Conservation (phyloP, 2,888 invertebrate species). For the Andrena flavipes region DNA sequence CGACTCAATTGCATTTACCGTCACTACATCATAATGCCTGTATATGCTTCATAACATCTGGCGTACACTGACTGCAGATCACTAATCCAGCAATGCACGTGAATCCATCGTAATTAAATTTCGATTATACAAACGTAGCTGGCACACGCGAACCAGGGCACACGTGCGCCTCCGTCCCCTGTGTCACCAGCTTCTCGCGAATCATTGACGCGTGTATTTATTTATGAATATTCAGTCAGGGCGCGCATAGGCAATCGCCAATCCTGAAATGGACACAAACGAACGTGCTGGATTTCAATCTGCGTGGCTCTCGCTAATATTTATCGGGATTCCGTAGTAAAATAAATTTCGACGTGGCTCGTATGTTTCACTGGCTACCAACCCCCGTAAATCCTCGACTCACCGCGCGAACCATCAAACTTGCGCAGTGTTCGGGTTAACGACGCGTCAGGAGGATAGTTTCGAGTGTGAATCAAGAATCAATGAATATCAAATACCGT, state of each 20-base stretch:
- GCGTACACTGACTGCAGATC: constrained; percentile 4
- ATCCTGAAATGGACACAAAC: constrained; percentile 7
- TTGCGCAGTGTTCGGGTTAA: constrained; percentile 39
- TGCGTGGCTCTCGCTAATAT: constrained; percentile 35
- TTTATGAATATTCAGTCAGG: constrained; percentile 52
- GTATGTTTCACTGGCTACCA: constrained; percentile 7
- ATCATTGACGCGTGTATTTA: constrained; percentile 38
- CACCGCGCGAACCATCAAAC: constrained; percentile 26
- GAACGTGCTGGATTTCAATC: constrained; percentile 31
- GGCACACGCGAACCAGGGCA: neutral
- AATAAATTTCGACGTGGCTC: constrained; percentile 36
- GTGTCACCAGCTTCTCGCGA: constrained; percentile 1
- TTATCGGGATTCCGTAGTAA: constrained; percentile 38
- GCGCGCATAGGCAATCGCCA: neutral
- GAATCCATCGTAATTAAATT: constrained; percentile 42
- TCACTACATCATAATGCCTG: neutral
- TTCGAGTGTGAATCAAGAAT: constrained; percentile 20
- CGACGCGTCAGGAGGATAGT: constrained; percentile 37
- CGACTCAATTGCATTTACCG: constrained; percentile 2
- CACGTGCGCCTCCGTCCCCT: neutral
- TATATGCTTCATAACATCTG: neutral
- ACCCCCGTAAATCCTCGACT: constrained; percentile 24
- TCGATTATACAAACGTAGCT: constrained; percentile 20
- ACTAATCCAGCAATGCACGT: constrained; percentile 9
- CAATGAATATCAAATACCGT: neutral